phyloP scores from a whole-genome alignment of 2,113 vertebrate species.

The Chaenogobius annularis region DNA sequence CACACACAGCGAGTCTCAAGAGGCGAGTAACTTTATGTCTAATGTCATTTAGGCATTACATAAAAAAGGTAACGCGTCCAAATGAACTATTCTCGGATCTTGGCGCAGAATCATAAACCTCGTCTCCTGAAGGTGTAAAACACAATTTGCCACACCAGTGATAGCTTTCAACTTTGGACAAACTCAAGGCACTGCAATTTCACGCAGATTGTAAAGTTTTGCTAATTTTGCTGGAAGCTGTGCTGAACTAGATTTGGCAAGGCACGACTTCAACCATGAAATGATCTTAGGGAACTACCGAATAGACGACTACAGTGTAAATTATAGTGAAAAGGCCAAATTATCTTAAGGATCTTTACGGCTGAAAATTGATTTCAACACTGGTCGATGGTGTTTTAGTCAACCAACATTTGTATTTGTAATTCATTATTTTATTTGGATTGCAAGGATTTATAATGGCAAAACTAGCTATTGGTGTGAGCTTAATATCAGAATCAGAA shows the following conservation, averaged over 20 bases:
- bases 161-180: not conserved
- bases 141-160: not conserved
- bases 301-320: not conserved
- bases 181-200: not conserved
- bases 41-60: not conserved
- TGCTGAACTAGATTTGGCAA: not conserved
- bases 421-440: too few relatives aligned
- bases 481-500: too few relatives aligned
- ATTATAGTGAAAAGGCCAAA: not conserved
- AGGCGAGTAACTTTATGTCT: not conserved
- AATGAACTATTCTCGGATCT: not conserved
- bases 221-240: not conserved
- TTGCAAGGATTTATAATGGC: too few relatives aligned
- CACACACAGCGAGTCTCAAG: not conserved
- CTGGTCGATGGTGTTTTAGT: too few relatives aligned
- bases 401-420: too few relatives aligned
- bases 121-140: not conserved
- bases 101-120: not conserved
- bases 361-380: too few relatives aligned
- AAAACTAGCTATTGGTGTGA: too few relatives aligned
- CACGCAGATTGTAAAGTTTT: not conserved
- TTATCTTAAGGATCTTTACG: not conserved
- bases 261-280: not conserved
- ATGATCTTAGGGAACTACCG: not conserved
- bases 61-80: not conserved